These are phyloP conservation scores for Andrena flavipes DNA, from an alignment of 2,888 invertebrate species.

Conservation along the genomic window DNA sequence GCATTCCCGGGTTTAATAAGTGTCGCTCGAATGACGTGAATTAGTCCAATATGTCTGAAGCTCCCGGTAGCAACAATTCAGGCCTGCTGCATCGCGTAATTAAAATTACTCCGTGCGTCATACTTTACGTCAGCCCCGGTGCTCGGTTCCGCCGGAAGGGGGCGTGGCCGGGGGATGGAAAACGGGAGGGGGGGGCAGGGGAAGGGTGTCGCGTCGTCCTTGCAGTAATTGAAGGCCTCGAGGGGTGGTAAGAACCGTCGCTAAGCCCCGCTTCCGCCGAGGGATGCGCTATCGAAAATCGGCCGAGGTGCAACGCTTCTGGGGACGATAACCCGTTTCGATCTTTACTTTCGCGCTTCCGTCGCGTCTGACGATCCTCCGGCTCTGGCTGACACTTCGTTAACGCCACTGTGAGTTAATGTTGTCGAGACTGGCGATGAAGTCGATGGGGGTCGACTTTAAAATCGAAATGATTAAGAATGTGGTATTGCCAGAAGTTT, in stretches of 20 bases:
- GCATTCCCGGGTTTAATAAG: conserved; percentile 82
- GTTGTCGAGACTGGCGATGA: background rate
- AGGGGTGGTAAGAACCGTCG: conserved; percentile 22
- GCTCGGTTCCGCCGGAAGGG: conserved; percentile 26
- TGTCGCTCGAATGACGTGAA: conserved; percentile 81
- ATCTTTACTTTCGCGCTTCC: background rate
- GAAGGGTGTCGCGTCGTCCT: conserved; percentile 41
- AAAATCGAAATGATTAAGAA: too few species aligned
- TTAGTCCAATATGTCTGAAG: conserved; percentile 81
- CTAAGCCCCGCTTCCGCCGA: background rate
- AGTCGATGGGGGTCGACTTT: background rate
- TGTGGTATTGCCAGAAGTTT: too few species aligned
- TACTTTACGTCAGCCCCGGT: conserved; percentile 75
- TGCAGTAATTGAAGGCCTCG: conserved; percentile 63
- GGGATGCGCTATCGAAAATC: conserved; percentile 28
- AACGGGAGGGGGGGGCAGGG: background rate
- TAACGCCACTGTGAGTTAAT: background rate
- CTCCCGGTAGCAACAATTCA: conserved; percentile 79
- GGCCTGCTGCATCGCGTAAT: conserved; percentile 79
- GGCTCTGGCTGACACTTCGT: background rate
- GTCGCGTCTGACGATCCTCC: background rate
- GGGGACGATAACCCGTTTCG: conserved; percentile 13
- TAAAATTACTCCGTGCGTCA: conserved; percentile 81
- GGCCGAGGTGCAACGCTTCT: conserved; percentile 16
- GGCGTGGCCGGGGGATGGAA: conserved; percentile 4